phyloP scores from a whole-genome alignment of 2,113 vertebrate species.

The Chunga burmeisteri region DNA sequence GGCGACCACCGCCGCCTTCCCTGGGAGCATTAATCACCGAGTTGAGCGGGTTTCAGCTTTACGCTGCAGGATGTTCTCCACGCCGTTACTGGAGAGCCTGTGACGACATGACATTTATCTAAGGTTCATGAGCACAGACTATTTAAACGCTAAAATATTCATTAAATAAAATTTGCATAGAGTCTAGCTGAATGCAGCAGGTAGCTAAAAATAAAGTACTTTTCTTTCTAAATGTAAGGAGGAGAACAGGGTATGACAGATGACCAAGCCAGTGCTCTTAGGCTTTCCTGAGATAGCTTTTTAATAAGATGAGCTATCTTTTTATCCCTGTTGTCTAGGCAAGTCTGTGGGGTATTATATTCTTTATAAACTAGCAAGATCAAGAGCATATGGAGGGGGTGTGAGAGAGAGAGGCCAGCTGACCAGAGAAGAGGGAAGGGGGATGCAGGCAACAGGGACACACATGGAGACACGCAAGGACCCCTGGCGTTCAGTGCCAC shows the following conservation, averaged over 20 bases:
- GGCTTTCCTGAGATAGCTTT: neutral
- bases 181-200: neutral
- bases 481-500: neutral
- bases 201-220: slow-evolving; percentile 3
- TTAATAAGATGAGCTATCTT: neutral
- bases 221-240: neutral
- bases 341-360: neutral
- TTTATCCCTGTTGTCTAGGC: neutral
- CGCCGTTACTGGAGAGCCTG: accelerated
- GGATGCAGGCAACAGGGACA: neutral
- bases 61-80: neutral
- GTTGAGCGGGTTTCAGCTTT: neutral
- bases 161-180: slow-evolving; percentile 53
- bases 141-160: slow-evolving; percentile 32
- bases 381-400: neutral
- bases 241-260: neutral
- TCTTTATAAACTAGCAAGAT: neutral
- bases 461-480: neutral
- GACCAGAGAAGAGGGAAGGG: neutral
- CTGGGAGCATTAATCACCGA: neutral
- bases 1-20: neutral
- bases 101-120: neutral
- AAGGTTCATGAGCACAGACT: neutral
- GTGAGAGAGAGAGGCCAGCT: neutral
- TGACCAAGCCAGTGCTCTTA: neutral